phyloP scores from a whole-genome alignment of 2,113 vertebrate genomes.

The Oncorhynchus nerka region DNA sequence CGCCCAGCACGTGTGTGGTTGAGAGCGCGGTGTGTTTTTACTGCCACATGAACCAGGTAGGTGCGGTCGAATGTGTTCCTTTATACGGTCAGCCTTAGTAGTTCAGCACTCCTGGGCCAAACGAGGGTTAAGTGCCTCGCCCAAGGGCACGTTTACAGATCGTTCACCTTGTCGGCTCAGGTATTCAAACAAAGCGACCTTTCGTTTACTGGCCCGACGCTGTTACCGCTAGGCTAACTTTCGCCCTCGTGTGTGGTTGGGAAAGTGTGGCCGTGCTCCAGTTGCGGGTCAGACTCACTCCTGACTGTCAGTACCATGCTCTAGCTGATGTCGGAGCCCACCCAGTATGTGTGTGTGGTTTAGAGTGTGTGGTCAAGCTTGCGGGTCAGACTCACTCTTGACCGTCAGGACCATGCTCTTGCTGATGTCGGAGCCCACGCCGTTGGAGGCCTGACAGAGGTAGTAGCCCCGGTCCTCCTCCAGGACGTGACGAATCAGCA shows the following conservation, averaged over 20 bases:
- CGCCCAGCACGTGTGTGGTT: slow-evolving; percentile 64
- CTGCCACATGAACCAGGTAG: too few species aligned
- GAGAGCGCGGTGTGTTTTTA: not conserved
- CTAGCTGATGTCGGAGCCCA: slow-evolving; percentile 98
- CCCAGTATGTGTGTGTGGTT: slow-evolving; percentile 51
- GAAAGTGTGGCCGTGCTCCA: not conserved
- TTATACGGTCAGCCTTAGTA: too few species aligned
- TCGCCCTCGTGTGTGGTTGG: not conserved
- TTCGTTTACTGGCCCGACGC: too few species aligned
- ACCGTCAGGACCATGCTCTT: slow-evolving; percentile 98
- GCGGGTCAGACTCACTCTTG: slow-evolving; percentile 84
- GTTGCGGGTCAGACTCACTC: slow-evolving; percentile 77
- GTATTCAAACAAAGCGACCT: too few species aligned
- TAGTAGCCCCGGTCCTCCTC: slow-evolving; percentile 98
- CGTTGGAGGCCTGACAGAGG: slow-evolving; percentile 98
- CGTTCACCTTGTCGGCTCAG: too few species aligned
- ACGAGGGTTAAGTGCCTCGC: too few species aligned
- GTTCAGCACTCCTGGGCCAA: too few species aligned
- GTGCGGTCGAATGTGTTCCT: too few species aligned
- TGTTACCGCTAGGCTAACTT: too few species aligned
- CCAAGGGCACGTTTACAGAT: too few species aligned
- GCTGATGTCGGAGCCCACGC: slow-evolving; percentile 98
- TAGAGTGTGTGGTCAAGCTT: not conserved
- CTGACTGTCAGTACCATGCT: slow-evolving; percentile 85
- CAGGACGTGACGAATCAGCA: slow-evolving; percentile 94